Evolutionary conservation across 2,113 vertebrate genomes (phyloP).

Genomic region (Silurus asotus): DNA sequence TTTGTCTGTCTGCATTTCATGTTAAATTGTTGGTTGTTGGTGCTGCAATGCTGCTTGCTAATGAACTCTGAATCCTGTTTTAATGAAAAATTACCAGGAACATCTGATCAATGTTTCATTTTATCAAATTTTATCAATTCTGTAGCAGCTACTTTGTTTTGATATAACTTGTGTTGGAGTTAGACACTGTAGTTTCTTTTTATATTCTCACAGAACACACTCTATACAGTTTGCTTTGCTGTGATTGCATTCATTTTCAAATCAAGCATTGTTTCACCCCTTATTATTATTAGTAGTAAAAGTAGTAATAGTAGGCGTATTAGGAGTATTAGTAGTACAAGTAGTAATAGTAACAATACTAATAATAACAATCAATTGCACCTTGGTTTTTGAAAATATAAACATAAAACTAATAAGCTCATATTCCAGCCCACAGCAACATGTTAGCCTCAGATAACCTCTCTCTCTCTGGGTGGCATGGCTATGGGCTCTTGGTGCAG

Average conservation of each 20-base stretch:
- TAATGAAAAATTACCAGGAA: neutral
- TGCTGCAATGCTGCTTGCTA: no score
- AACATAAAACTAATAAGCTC: neutral
- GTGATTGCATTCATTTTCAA: neutral
- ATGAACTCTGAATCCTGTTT: no score
- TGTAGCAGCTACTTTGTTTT: neutral
- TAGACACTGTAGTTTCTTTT: neutral
- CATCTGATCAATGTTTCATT: neutral
- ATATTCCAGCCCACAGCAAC: neutral
- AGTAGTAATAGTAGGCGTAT: neutral
- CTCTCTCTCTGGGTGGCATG: conserved; percentile 51
- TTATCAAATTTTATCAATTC: neutral
- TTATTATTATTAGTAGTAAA: neutral
- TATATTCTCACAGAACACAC: neutral
- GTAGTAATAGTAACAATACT: neutral
- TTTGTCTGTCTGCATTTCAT: no score
- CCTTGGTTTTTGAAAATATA: neutral
- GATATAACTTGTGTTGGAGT: neutral
- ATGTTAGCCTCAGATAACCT: conserved; percentile 32
- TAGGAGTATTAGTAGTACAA: neutral
- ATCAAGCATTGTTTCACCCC: neutral
- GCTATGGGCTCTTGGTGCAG: neutral
- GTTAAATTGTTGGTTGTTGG: no score
- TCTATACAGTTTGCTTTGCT: neutral
- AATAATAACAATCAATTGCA: neutral